These are phyloP conservation scores for Spodoptera exigua DNA, from an alignment of 2,888 invertebrate species.

Conservation along the genomic window DNA sequence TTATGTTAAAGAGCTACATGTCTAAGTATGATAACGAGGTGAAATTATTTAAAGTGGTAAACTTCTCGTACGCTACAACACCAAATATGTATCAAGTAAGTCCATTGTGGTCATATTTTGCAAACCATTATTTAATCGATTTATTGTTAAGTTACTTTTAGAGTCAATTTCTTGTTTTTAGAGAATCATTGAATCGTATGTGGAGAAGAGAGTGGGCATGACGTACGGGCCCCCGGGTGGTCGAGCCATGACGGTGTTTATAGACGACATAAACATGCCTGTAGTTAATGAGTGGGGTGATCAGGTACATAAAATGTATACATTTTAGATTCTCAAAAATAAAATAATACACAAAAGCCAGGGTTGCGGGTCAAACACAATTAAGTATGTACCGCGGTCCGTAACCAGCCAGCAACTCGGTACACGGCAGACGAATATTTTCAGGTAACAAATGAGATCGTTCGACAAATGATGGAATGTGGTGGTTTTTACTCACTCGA, in stretches of 20 bases:
- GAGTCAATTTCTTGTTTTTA: slow-evolving; percentile 68
- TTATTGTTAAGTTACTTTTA: too few species aligned
- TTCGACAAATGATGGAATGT: slow-evolving; percentile 96
- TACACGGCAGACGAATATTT: too few species aligned
- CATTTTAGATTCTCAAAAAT: not conserved
- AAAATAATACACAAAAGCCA: not conserved
- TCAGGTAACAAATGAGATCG: slow-evolving; percentile 95
- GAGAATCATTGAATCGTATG: slow-evolving; percentile 96
- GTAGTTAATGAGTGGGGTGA: slow-evolving; percentile 97
- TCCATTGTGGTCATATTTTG: slow-evolving; percentile 1
- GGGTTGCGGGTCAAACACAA: too few species aligned
- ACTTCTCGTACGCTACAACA: slow-evolving; percentile 97
- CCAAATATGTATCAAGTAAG: slow-evolving; percentile 96
- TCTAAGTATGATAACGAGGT: slow-evolving; percentile 93
- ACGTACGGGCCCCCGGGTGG: slow-evolving; percentile 96
- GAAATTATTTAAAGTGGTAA: slow-evolving; percentile 94
- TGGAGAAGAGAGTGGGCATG: slow-evolving; percentile 96
- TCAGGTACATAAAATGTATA: slow-evolving; percentile 86
- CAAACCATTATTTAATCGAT: too few species aligned
- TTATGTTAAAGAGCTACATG: slow-evolving; percentile 96
- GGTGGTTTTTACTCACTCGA: slow-evolving; percentile 96
- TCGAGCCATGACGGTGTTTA: slow-evolving; percentile 94
- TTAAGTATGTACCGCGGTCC: too few species aligned
- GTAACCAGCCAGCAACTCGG: too few species aligned
- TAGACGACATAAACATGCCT: slow-evolving; percentile 98